Evolutionary conservation across 2,888 invertebrate species (phyloP), one percentile per base, ranked within the genome.

Genomic region (Stramonita haemastoma): DNA sequence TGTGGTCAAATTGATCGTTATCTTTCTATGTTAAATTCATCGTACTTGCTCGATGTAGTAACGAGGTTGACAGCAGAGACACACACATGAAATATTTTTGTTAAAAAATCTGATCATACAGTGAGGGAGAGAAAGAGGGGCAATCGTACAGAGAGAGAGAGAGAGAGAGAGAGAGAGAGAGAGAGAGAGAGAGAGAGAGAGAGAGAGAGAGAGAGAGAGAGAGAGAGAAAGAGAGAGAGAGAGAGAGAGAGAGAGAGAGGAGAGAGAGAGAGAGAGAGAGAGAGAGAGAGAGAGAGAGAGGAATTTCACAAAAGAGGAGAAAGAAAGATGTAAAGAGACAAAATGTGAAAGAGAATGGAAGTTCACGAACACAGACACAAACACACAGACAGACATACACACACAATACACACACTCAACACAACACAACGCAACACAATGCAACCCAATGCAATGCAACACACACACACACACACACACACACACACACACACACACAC

Each of bases 391-490:
- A 77, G 15, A 32, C 32, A 77, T 11, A 32, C 77, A 81, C 36
- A 19, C 19, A 26, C 81, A 19, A 0, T 22, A 19, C 81, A 26
- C 34, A 36, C 36, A 73, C 13, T 26, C n/a, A n/a, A n/a, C n/a
- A n/a, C n/a, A n/a, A n/a, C n/a, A n/a, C n/a, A n/a, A n/a, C n/a
- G n/a, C n/a, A n/a, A n/a, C n/a, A n/a, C n/a, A n/a, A n/a, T n/a
- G n/a, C n/a, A n/a, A n/a, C n/a, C n/a, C n/a, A n/a, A n/a, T 26
- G 26, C 73, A n/a, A 15, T 22, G 6, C 4, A 5, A 29, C 77
- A 79, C 81, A 81, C 36, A 15, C 83, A 83, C 83, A n/a, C 81
- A 46, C 46, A 46, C 46, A 56, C 83, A 32, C 34, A 81, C 36
- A 36, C 36, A 81, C 46, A 46, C 83, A 83, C 46, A 46, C 26